These are phyloP conservation scores for Sinosuthora webbiana DNA, from an alignment of 2,113 vertebrate genomes.

Conservation along the genomic window DNA sequence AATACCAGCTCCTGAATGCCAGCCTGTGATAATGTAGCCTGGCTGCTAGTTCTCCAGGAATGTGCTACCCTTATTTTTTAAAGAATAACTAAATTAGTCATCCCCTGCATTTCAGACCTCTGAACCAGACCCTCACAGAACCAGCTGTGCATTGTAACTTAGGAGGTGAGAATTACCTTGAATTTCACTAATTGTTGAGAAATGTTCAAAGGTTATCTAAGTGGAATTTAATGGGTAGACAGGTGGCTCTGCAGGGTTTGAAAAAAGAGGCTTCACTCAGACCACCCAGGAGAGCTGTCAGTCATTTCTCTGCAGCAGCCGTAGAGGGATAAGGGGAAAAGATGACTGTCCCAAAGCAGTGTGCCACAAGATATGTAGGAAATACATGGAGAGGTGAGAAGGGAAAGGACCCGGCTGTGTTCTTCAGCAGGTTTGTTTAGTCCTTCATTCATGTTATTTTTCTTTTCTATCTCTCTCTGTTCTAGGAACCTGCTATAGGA, in stretches of 20 bases:
- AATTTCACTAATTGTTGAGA: neutral
- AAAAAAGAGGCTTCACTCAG: neutral
- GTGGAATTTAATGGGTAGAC: neutral
- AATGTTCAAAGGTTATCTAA: neutral
- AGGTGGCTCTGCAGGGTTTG: neutral
- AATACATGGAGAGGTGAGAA: neutral
- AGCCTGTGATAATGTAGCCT: neutral
- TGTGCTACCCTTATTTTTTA: neutral
- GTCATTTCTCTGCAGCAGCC: neutral
- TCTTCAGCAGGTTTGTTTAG: neutral
- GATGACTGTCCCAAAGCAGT: neutral
- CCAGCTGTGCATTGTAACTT: neutral
- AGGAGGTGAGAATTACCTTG: neutral
- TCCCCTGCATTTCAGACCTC: neutral
- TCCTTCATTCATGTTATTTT: neutral
- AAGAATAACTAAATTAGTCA: neutral
- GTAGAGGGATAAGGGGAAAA: neutral
- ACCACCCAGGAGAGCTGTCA: neutral
- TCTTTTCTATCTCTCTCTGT: conserved; percentile 39
- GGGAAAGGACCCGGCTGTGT: neutral
- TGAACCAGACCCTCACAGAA: neutral
- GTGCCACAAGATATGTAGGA: neutral
- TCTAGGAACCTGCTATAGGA: conserved; percentile 77
- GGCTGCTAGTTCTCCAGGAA: neutral
- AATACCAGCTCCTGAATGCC: neutral